phyloP scores from a whole-genome alignment of 2,113 vertebrate genomes.

The Sapajus apella region DNA sequence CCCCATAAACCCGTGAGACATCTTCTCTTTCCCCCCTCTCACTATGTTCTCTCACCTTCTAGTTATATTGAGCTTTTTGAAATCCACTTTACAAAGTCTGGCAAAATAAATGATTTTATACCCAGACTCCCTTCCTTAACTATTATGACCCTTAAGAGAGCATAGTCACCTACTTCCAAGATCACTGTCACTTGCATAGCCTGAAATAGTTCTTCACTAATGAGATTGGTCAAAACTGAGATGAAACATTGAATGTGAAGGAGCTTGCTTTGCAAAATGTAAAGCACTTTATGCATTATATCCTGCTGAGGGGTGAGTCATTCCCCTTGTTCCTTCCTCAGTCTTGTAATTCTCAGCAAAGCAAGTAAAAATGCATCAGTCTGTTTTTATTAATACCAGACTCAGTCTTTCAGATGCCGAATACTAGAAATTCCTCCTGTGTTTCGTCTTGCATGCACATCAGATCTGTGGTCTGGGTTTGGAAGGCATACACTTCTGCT shows the following conservation, averaged over 20 bases:
- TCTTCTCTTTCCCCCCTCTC: neutral
- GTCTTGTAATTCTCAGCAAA: slow-evolving; percentile 37
- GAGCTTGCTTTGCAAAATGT: neutral
- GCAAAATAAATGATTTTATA: neutral
- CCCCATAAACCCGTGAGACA: no score
- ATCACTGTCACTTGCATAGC: neutral
- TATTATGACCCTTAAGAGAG: neutral
- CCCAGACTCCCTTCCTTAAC: neutral
- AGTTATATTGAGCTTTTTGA: neutral
- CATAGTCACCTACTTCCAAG: neutral
- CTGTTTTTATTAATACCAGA: neutral
- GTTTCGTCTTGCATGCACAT: neutral
- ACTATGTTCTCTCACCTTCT: neutral
- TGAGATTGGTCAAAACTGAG: neutral
- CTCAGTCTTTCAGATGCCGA: neutral
- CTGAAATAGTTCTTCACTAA: neutral
- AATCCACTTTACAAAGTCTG: neutral
- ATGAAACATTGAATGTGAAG: neutral
- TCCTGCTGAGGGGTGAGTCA: neutral
- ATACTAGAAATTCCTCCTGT: neutral
- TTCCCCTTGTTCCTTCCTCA: neutral
- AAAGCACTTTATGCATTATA: neutral
- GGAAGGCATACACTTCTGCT: neutral
- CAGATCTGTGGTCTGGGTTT: neutral
- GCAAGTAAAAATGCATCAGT: neutral